A percentile compares a stretch with the other conserved stretches of the same genome.
phyloP scores from a whole-genome alignment of 2,797 vertebrate species.

The Danio tinwini region DNA sequence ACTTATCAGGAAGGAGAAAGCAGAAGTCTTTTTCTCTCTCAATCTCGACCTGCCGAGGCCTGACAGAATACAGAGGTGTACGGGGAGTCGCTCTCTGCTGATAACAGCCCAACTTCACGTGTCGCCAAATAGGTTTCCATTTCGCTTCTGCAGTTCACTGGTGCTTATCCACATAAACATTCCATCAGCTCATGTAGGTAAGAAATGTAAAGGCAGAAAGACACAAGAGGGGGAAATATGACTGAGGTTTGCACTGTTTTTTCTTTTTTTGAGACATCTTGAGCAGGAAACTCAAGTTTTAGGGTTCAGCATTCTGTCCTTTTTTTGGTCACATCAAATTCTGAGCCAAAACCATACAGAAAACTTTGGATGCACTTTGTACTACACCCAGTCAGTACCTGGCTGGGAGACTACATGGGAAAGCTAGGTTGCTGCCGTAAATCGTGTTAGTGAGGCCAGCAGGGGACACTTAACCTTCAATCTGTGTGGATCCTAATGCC shows the following conservation, averaged over 20 bases:
- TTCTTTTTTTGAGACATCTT: neutral
- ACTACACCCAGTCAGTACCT: too few species aligned
- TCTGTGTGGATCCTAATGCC: too few species aligned
- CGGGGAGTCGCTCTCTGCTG: slow-evolving; percentile 37
- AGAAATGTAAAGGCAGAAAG: slow-evolving; percentile 39
- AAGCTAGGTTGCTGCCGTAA: too few species aligned
- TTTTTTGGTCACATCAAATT: too few species aligned
- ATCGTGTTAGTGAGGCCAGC: too few species aligned
- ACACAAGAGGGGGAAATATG: neutral
- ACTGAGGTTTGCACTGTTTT: neutral
- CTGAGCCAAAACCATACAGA: too few species aligned
- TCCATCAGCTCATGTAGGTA: slow-evolving; percentile 40
- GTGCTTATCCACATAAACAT: slow-evolving; percentile 57
- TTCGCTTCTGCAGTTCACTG: slow-evolving; percentile 61
- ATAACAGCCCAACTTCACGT: slow-evolving; percentile 58
- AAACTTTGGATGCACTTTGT: too few species aligned
- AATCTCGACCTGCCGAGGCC: slow-evolving; percentile 30
- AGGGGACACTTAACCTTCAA: too few species aligned
- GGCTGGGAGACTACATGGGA: too few species aligned
- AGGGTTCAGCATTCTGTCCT: too few species aligned
- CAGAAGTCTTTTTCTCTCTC: slow-evolving; percentile 41
- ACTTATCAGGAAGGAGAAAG: slow-evolving; percentile 56
- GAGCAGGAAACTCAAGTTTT: slow-evolving; percentile 7
- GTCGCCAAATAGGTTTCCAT: slow-evolving; percentile 64
- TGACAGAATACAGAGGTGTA: slow-evolving; percentile 32